Percentiles rank a stretch among this genome's conserved stretches.
phyloP scores from a whole-genome alignment of 2,888 invertebrate species.

The Trichogramma dendrolimi region DNA sequence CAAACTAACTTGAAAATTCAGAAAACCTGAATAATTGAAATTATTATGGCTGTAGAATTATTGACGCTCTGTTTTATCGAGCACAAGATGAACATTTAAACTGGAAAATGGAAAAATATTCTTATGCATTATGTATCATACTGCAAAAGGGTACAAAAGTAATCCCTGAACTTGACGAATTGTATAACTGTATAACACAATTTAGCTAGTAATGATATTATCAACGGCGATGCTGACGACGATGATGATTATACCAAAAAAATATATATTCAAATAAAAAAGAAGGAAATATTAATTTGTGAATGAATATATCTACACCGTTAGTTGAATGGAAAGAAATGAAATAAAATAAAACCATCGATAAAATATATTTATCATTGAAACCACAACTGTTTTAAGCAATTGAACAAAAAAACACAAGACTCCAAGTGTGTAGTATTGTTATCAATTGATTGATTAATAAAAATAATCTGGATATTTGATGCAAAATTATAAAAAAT shows the following conservation, averaged over 20 bases:
- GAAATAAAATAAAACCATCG: conserved; percentile 30
- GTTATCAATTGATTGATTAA: not conserved
- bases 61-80: not conserved
- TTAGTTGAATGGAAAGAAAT: conserved; percentile 33
- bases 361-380: conserved; percentile 48
- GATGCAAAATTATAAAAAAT: too few species aligned
- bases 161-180: conserved; percentile 19
- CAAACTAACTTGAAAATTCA: too few species aligned
- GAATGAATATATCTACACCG: conserved; percentile 31
- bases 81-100: conserved; percentile 25
- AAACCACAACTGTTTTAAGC: conserved; percentile 45
- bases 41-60: too few species aligned
- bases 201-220: conserved; percentile 28
- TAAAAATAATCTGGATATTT: too few species aligned
- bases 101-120: conserved; percentile 24
- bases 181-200: conserved; percentile 10
- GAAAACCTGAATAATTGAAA: too few species aligned
- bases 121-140: conserved; percentile 31
- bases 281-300: conserved; percentile 3
- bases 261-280: conserved; percentile 8
- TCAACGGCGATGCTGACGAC: conserved; percentile 23
- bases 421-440: not conserved
- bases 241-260: conserved; percentile 13
- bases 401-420: conserved; percentile 9
- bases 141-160: conserved; percentile 17